Evolutionary conservation across 92 coral and sea anemone species (phyloP).

Genomic region (Blastomussa wellsi): DNA sequence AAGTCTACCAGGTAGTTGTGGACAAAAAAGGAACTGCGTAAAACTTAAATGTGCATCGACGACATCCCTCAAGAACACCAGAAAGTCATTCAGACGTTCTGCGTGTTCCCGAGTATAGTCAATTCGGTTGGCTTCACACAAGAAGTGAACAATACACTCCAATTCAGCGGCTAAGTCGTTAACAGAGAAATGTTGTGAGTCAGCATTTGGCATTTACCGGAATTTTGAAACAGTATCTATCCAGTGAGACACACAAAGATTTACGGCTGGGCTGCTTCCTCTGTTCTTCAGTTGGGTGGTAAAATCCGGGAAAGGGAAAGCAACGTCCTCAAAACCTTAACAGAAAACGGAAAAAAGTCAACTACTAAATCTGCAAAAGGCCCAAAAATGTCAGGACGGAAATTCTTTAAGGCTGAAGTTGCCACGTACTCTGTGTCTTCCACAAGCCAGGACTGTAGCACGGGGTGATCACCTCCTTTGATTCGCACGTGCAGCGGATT

Average conservation of each 20-base stretch:
- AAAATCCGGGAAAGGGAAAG: neutral
- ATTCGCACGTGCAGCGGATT: constrained; percentile 3
- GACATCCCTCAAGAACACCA: neutral
- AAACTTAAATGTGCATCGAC: neutral
- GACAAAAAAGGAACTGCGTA: neutral
- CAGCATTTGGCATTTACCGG: neutral
- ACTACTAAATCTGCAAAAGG: neutral
- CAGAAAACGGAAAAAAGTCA: neutral
- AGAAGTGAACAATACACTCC: neutral
- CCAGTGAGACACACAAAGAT: neutral
- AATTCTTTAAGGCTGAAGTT: neutral
- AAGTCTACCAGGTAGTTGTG: neutral
- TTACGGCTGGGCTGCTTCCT: neutral
- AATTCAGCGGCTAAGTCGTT: neutral
- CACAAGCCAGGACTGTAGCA: neutral
- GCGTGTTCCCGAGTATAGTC: neutral
- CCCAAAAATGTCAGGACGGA: neutral
- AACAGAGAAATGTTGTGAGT: neutral
- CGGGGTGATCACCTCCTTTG: neutral
- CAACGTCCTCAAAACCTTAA: accelerated
- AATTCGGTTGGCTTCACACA: neutral
- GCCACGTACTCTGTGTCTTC: neutral
- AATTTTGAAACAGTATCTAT: neutral
- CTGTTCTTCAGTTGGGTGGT: neutral
- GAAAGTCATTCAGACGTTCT: neutral